These are phyloP conservation scores for Ammodytes dubius DNA, from an alignment of 2,113 vertebrate genomes.

Conservation along the genomic window DNA sequence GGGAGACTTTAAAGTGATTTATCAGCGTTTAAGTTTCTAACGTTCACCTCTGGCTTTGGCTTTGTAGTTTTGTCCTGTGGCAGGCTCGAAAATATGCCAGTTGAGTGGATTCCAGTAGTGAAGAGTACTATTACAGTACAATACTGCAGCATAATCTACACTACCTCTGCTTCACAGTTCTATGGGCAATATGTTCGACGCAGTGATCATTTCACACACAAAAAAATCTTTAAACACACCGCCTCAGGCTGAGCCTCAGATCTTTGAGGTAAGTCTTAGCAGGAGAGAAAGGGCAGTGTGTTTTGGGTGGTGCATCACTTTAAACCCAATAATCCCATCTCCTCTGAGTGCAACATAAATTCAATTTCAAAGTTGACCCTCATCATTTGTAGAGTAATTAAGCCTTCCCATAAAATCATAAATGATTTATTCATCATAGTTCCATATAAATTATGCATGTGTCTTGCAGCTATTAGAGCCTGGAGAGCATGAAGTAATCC, in stretches of 20 bases:
- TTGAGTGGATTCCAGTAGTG: not conserved
- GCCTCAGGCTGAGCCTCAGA: constrained; percentile 1
- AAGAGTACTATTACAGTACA: not conserved
- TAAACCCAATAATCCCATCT: constrained; percentile 1
- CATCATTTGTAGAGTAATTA: constrained; percentile 46
- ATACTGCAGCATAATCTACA: not conserved
- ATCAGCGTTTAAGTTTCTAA: not conserved
- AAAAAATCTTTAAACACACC: not conserved
- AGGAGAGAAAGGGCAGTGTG: not conserved
- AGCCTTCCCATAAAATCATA: constrained; percentile 34
- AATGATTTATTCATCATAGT: constrained; percentile 51
- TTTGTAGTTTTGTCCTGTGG: not conserved
- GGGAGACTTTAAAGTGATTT: not conserved
- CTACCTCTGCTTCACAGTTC: not conserved
- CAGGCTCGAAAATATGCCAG: not conserved
- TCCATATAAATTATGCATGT: constrained; percentile 53
- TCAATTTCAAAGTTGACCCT: constrained; percentile 57
- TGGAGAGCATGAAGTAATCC: constrained; percentile 14
- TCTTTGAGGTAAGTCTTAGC: not conserved
- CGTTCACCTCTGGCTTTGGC: not conserved
- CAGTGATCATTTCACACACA: not conserved
- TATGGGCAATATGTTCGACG: not conserved
- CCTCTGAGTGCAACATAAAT: constrained; percentile 17
- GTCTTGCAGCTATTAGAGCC: constrained; percentile 40
- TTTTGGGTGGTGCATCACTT: constrained; percentile 1